Evolutionary conservation across 1,140 invertebrate genomes (phyloP).

Genomic region (Chymomyza costata): DNA sequence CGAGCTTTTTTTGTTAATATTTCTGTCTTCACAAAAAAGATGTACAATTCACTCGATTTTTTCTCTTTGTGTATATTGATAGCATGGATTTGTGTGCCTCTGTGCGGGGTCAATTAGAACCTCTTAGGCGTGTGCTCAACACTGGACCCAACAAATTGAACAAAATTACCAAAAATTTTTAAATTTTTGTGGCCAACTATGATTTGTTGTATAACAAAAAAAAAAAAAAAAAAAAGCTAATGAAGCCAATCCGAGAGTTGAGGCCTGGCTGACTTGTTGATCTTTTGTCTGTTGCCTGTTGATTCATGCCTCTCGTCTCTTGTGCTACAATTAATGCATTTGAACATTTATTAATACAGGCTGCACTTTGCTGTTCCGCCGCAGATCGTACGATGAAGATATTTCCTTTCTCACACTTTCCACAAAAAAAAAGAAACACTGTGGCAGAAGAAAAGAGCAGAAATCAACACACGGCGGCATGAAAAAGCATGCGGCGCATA

Average conservation of each 20-base stretch:
- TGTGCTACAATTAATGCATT: slow-evolving; percentile 37
- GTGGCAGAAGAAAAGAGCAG: slow-evolving; percentile 11
- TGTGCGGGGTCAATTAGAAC: slow-evolving; percentile 47
- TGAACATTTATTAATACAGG: slow-evolving; percentile 57
- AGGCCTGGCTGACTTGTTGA: slow-evolving; percentile 42
- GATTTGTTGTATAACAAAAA: slow-evolving; percentile 4
- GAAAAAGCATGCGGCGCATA: slow-evolving; percentile 63
- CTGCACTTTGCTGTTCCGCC: slow-evolving; percentile 27
- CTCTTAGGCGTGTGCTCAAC: slow-evolving; percentile 59
- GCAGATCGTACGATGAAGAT: slow-evolving; percentile 64
- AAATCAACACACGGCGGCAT: slow-evolving; percentile 49
- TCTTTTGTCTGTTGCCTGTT: slow-evolving; percentile 27
- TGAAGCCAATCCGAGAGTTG: slow-evolving; percentile 60
- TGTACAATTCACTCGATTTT: too few relatives aligned
- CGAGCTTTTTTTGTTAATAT: too few relatives aligned
- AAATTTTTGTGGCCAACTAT: slow-evolving; percentile 3
- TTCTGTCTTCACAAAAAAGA: too few relatives aligned
- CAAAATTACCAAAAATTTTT: slow-evolving; percentile 29
- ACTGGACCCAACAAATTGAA: slow-evolving; percentile 28
- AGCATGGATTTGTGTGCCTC: too few relatives aligned
- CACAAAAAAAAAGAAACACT: slow-evolving; percentile 35
- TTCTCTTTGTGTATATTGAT: too few relatives aligned
- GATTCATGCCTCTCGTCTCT: too few relatives aligned
- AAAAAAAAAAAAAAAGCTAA: too few relatives aligned
- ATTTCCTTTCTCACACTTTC: slow-evolving; percentile 72